phyloP scores from a whole-genome alignment of 2,888 invertebrate species.

The Mythimna loreyi region DNA sequence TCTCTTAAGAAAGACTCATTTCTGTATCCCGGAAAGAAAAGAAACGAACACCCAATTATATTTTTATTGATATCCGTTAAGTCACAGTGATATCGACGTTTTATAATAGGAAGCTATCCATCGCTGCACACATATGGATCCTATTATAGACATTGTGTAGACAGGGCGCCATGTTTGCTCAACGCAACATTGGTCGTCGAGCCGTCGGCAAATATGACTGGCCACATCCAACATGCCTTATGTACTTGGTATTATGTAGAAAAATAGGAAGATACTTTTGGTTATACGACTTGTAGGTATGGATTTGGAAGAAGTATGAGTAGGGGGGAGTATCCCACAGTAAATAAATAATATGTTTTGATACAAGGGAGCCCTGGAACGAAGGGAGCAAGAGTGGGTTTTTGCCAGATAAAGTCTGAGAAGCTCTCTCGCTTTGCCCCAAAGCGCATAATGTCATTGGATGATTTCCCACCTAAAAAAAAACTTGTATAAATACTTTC shows the following conservation, averaged over 20 bases:
- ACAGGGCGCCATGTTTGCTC: conserved; percentile 59
- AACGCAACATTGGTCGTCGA: conserved; percentile 63
- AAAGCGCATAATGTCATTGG: no score
- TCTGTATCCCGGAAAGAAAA: conserved; percentile 11
- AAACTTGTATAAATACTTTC: no score
- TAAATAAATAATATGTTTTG: neutral
- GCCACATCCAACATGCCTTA: conserved; percentile 13
- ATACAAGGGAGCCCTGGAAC: no score
- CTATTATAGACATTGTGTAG: conserved; percentile 34
- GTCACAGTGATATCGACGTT: conserved; percentile 3
- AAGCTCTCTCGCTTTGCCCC: no score
- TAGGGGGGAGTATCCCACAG: neutral
- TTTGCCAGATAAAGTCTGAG: no score
- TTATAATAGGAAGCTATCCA: conserved; percentile 28
- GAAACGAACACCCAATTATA: neutral
- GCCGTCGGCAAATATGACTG: conserved; percentile 69
- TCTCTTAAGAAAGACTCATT: neutral
- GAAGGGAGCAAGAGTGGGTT: no score
- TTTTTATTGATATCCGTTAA: conserved; percentile 12
- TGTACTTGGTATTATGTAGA: neutral
- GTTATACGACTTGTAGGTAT: neutral
- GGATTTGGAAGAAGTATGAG: neutral
- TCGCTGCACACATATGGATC: conserved; percentile 24
- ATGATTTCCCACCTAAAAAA: no score
- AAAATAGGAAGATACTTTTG: neutral